Conservation (phyloP, 2,888 invertebrate species). For the Pammene fasciana region DNA sequence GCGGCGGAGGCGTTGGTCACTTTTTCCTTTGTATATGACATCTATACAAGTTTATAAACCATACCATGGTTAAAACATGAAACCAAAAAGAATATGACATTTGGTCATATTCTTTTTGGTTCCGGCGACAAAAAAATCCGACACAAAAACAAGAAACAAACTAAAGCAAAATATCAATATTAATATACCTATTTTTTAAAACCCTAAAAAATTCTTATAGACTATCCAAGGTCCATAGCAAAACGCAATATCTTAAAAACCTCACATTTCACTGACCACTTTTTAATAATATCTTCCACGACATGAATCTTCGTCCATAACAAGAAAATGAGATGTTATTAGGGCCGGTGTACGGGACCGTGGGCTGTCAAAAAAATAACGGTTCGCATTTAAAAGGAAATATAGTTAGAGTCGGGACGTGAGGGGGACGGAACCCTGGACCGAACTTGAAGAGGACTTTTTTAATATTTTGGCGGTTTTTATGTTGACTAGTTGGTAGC, state of each 20-base stretch:
- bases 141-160: too few species aligned
- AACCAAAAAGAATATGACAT: too few species aligned
- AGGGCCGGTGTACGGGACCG: constrained; percentile 53
- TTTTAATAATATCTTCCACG: constrained; percentile 38
- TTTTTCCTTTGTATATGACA: too few species aligned
- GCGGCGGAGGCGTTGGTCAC: too few species aligned
- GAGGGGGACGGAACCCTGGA: constrained; percentile 50
- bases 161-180: background rate
- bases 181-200: background rate
- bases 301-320: constrained; percentile 45
- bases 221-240: background rate
- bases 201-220: background rate
- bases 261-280: constrained; percentile 25
- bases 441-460: constrained; percentile 29
- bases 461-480: constrained; percentile 15
- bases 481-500: background rate
- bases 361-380: constrained; percentile 78
- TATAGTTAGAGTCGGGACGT: constrained; percentile 70
- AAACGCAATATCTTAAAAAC: constrained; percentile 23
- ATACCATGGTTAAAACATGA: too few species aligned
- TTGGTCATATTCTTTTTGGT: too few species aligned
- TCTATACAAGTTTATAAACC: too few species aligned
- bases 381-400: constrained; percentile 76
- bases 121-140: too few species aligned
- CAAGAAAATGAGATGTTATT: constrained; percentile 61